These are phyloP conservation scores for Numenius phaeopus DNA, from an alignment of 2,797 vertebrate genomes.

Conservation along the genomic window DNA sequence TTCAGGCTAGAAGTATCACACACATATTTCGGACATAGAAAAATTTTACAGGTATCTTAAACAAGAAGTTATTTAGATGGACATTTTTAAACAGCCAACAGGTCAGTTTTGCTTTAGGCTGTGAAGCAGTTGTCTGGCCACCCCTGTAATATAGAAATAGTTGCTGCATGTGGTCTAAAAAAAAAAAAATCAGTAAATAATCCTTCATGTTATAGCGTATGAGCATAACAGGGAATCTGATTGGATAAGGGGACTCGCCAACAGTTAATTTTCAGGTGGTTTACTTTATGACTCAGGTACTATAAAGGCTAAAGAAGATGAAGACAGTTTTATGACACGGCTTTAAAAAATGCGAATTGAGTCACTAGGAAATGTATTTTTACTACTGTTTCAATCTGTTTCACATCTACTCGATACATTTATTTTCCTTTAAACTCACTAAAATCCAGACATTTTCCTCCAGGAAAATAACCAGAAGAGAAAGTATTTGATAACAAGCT, in stretches of 20 bases:
- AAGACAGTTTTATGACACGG: conserved; percentile 18
- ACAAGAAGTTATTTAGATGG: not conserved
- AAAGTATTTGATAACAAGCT: not conserved
- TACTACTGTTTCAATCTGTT: conserved; percentile 49
- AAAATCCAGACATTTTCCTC: conserved; percentile 12
- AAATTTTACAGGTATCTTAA: not conserved
- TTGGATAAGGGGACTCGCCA: not conserved
- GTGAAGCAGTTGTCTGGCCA: not conserved
- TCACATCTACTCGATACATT: conserved; percentile 13
- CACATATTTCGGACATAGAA: not conserved
- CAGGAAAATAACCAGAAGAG: not conserved
- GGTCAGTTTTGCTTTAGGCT: not conserved
- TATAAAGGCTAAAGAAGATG: conserved; percentile 45
- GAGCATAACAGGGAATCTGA: not conserved
- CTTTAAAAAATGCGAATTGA: conserved; percentile 34
- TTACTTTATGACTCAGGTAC: not conserved
- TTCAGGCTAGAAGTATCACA: not conserved
- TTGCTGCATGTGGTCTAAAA: not conserved
- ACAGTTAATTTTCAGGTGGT: not conserved
- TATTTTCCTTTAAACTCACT: conserved; percentile 18
- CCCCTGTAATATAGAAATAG: not conserved
- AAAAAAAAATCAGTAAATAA: not conserved
- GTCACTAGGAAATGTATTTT: conserved; percentile 47
- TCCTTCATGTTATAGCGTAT: not conserved
- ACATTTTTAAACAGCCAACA: not conserved